Percentiles rank a stretch among this genome's conserved stretches.
phyloP scores from a whole-genome alignment of 2,797 vertebrate species.

The Girardinus metallicus region DNA sequence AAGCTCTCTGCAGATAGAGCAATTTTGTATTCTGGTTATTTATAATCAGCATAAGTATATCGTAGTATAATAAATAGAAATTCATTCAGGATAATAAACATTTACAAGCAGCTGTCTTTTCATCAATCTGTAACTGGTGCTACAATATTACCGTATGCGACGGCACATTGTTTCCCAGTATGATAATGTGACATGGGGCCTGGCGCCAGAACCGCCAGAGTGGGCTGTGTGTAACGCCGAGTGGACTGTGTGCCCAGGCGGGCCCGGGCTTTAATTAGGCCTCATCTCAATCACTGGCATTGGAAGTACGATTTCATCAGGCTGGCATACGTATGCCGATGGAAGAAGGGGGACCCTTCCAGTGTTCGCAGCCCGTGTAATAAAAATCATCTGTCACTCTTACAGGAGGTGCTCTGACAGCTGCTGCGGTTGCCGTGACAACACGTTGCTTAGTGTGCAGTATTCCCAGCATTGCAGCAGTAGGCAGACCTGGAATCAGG shows the following conservation, averaged over 20 bases:
- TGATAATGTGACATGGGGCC: slow-evolving; percentile 49
- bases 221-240: slow-evolving; percentile 60
- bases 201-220: slow-evolving; percentile 42
- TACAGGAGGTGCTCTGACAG: slow-evolving; percentile 84
- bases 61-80: neutral
- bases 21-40: neutral
- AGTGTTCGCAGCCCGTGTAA: slow-evolving; percentile 87
- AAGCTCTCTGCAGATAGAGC: neutral
- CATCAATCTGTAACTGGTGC: slow-evolving; percentile 31
- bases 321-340: slow-evolving; percentile 83
- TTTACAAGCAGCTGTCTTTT: neutral
- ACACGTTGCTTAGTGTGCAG: slow-evolving; percentile 71
- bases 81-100: slow-evolving; percentile 3
- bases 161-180: slow-evolving; percentile 45
- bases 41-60: neutral
- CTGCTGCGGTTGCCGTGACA: slow-evolving; percentile 80
- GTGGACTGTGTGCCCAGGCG: slow-evolving; percentile 65
- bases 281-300: slow-evolving; percentile 88
- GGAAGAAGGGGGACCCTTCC: slow-evolving; percentile 77
- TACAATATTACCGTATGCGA: slow-evolving; percentile 35
- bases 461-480: slow-evolving; percentile 58
- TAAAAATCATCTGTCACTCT: slow-evolving; percentile 91
- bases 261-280: slow-evolving; percentile 82
- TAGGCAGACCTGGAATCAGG: slow-evolving; percentile 24
- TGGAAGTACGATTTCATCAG: slow-evolving; percentile 83